Evolutionary conservation across 2,888 invertebrate genomes (phyloP), one percentile per base, ranked within the genome.

Genomic region (Lasioglossum morio): DNA sequence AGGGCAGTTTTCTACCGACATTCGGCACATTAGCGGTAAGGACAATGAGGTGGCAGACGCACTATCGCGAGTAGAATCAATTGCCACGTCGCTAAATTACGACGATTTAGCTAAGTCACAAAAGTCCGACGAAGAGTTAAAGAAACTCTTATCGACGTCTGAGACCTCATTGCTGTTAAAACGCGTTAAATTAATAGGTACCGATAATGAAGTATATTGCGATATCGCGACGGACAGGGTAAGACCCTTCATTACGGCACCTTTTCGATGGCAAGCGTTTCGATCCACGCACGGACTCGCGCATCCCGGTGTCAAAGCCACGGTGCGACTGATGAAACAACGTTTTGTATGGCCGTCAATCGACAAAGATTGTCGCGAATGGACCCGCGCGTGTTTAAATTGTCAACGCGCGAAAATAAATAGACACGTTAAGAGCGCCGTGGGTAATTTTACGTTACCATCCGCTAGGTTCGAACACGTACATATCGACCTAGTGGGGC

Each of bases 391-490:
- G 0, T 74, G 30, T 5, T 5, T 79, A 0, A 7, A 27, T 23
- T 79, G 73, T 1, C 74, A 79, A 37, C 73, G 37, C 8, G 23
- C 72, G 12, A 79, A 79, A 19, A 30, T 79, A 0, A 53, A 4
- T 10, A 75, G 27, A 4, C 75, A 80, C 2, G 75, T 80, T 4
- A 4, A 16, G 2, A 23, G 14, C 4, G 53, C 57, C 4, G 23
- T 69, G 10, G 40, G 34, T 1, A 53, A 37, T 14, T 80, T 75
- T 10, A 37, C 5, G 0, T 4, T 23, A 16, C 73, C 73, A 5
- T 63, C 63, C n/a, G 2, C 63, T n/a, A 79, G 73, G n/a, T 79
- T 75, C 30, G 69, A 57, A 3, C 75, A 70, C 5, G 80, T 80
- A 0, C 69, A 80, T 7, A 57, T 80, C 27, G 74, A 75, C 43